Evolutionary conservation across 2,888 invertebrate species (phyloP).

Genomic region (Therioaphis trifolii): DNA sequence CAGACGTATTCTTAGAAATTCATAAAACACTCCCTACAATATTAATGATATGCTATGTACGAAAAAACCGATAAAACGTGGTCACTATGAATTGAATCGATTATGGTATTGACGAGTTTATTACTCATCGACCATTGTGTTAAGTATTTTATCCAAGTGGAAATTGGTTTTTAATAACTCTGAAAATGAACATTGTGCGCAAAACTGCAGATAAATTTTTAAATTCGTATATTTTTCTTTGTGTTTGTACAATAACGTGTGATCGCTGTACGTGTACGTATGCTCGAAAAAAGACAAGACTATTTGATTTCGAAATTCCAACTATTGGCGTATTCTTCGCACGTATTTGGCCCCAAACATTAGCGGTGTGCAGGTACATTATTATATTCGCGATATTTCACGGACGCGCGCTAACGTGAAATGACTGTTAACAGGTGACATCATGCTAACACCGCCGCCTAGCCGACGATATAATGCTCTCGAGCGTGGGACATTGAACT

Average conservation of each 20-base stretch:
- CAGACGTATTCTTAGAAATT: too few relatives aligned
- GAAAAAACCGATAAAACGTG: too few relatives aligned
- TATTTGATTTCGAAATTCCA: not conserved
- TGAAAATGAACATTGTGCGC: not conserved
- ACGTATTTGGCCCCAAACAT: slow-evolving; percentile 25
- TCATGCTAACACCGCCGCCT: slow-evolving; percentile 36
- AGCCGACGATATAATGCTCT: not conserved
- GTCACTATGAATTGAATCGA: too few relatives aligned
- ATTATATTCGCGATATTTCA: slow-evolving; percentile 37
- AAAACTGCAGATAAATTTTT: too few relatives aligned
- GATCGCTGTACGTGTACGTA: not conserved
- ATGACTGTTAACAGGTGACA: slow-evolving; percentile 46
- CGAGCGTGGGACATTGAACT: slow-evolving; percentile 41
- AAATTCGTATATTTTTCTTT: too few relatives aligned
- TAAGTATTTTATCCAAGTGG: too few relatives aligned
- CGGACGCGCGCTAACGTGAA: slow-evolving; percentile 41
- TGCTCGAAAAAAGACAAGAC: not conserved
- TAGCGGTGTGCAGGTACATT: not conserved
- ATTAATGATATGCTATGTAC: too few relatives aligned
- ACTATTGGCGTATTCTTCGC: not conserved
- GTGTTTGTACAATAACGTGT: too few relatives aligned
- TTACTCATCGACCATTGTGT: too few relatives aligned
- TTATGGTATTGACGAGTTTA: too few relatives aligned
- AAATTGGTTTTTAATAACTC: not conserved
- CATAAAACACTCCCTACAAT: too few relatives aligned